Evolutionary conservation across 2,113 vertebrate species (phyloP), one percentile per base, ranked within the genome.

Genomic region (Micronisus gabar): DNA sequence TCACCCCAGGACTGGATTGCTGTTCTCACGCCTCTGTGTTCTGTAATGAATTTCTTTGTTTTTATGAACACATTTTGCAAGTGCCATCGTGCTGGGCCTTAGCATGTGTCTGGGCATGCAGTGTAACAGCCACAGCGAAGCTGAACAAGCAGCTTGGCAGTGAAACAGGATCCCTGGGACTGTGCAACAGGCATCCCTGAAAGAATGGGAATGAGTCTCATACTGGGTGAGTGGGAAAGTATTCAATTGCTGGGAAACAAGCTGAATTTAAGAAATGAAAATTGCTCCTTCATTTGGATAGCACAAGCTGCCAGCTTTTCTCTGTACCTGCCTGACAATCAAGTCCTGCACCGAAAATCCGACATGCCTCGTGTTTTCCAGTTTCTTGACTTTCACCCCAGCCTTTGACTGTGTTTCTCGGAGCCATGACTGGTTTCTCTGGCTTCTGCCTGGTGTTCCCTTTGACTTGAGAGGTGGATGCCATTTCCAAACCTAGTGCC

Each of bases 171-270:
- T 89, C 76, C 89, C 89, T 32, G 55, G 68, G 45, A 93, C 67
- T 96, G 58, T 73, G 73, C 26, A 78, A 68, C 66, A 53, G 80
- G 80, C 84, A 74, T 53, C 48, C 85, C 75, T 91, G 95, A 91
- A 96, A 96, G 74, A 96, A 94, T 68, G 29, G 41, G 92, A 58
- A 32, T 15, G 20, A 94, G 62, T 61, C 75, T 95, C 89, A 83
- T 23, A 45, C 78, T 83, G 75, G 66, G 91, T 86, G 67, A 80
- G 67, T 74, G 50, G 83, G 66, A 93, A 88, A 78, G 43, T 27
- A 45, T 97, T 97, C 85, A 93, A 63, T 43, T 95, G 82, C 76
- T 95, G 93, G 80, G 90, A 96, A 97, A 96, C 70, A 58, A 95
- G 82, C 63, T 85, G 74, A 97, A 89, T 95, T 90, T 95, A 97